Conservation (phyloP, 1,140 invertebrate species). For the Brachionus rubens region DNA sequence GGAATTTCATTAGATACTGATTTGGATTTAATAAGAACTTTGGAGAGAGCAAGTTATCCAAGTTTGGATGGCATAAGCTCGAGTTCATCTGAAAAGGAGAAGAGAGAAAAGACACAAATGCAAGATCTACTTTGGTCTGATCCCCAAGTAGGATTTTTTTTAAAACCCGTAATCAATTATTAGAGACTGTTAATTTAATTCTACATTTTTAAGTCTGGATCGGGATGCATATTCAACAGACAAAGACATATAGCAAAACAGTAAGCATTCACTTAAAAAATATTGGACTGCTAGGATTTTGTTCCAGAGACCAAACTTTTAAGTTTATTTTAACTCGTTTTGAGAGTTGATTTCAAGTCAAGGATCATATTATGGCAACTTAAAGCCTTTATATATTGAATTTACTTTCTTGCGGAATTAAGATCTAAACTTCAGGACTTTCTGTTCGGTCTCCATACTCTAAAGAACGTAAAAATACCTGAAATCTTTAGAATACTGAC, state of each 20-base stretch:
- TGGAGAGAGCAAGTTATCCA: constrained; percentile 1
- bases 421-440: too few relatives aligned
- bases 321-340: too few relatives aligned
- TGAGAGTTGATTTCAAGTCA: too few relatives aligned
- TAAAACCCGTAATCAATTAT: too few relatives aligned
- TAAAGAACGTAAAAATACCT: too few relatives aligned
- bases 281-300: too few relatives aligned
- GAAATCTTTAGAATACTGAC: too few relatives aligned
- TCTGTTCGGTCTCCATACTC: too few relatives aligned
- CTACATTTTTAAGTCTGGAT: background rate
- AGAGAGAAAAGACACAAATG: constrained; percentile 53
- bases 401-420: too few relatives aligned
- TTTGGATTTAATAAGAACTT: constrained; percentile 17
- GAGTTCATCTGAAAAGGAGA: background rate
- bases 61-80: constrained; percentile 24
- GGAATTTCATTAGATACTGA: constrained; percentile 42
- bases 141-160: constrained; percentile 60
- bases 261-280: background rate
- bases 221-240: constrained; percentile 27
- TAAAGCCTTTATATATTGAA: too few relatives aligned
- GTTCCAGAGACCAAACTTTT: too few relatives aligned
- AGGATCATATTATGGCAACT: too few relatives aligned
- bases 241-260: constrained; percentile 45
- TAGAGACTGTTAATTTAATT: background rate
- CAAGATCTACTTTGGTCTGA: constrained; percentile 90